phyloP scores from a whole-genome alignment of 2,888 invertebrate genomes.

The Tubulanus polymorphus region DNA sequence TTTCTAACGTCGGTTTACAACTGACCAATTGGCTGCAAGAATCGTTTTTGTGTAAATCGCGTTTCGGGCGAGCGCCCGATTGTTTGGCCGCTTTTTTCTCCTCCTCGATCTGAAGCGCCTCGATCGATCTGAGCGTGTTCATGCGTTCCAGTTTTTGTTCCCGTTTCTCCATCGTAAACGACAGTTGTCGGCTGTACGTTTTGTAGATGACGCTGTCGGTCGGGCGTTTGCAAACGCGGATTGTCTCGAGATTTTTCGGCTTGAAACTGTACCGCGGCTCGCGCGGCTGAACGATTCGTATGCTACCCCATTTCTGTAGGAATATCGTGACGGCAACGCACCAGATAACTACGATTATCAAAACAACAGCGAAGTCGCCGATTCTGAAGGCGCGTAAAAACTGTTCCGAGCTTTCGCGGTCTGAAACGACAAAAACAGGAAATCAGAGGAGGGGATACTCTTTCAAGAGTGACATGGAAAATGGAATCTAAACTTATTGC shows the following conservation, averaged over 20 bases:
- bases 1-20: no score
- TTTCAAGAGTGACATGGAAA: no score
- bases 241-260: slow-evolving; percentile 47
- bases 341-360: slow-evolving; percentile 40
- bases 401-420: slow-evolving; percentile 12
- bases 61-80: no score
- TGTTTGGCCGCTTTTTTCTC: no score
- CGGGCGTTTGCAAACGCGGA: slow-evolving; percentile 44
- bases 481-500: no score
- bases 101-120: background rate
- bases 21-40: no score
- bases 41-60: no score
- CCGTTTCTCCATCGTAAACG: slow-evolving; percentile 39
- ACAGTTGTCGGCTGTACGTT: slow-evolving; percentile 43
- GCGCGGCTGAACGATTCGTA: slow-evolving; percentile 45
- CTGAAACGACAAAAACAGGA: slow-evolving; percentile 12
- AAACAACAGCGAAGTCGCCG: slow-evolving; percentile 35
- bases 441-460: background rate
- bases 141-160: slow-evolving; percentile 15
- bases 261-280: slow-evolving; percentile 42
- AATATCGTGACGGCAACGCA: slow-evolving; percentile 41
- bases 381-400: slow-evolving; percentile 24
- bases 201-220: slow-evolving; percentile 52
- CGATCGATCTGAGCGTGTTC: background rate
- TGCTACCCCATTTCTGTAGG: slow-evolving; percentile 47